phyloP scores from a whole-genome alignment of 2,888 invertebrate species.

The Oasisia sp. region DNA sequence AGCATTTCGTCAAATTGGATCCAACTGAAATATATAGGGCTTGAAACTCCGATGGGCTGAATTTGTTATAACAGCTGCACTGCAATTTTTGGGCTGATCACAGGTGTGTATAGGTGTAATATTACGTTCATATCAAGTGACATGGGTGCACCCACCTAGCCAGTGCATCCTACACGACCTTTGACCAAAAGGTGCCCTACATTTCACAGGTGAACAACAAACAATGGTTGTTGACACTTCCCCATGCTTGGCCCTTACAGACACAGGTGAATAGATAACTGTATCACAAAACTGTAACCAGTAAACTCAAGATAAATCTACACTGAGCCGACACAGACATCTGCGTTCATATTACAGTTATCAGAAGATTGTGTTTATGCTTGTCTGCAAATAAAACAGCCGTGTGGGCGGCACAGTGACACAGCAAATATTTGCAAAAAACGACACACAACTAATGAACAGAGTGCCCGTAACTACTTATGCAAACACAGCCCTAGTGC shows the following conservation, averaged over 20 bases:
- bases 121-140: too few species aligned
- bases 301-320: not conserved
- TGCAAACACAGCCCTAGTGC: not conserved
- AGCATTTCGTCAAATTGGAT: not conserved
- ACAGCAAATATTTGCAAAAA: not conserved
- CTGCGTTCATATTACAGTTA: not conserved
- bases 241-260: not conserved
- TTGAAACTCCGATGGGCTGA: not conserved
- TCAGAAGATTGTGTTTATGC: not conserved
- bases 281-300: not conserved
- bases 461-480: not conserved
- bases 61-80: too few species aligned
- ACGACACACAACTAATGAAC: not conserved
- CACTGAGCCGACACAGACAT: not conserved
- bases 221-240: not conserved
- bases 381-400: not conserved
- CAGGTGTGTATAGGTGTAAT: too few species aligned
- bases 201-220: not conserved
- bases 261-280: not conserved
- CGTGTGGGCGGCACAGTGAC: not conserved
- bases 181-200: not conserved
- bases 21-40: not conserved
- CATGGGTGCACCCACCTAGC: not conserved
- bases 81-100: too few species aligned
- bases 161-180: not conserved